phyloP scores from a whole-genome alignment of 2,888 invertebrate genomes.

The Agrochola litura region DNA sequence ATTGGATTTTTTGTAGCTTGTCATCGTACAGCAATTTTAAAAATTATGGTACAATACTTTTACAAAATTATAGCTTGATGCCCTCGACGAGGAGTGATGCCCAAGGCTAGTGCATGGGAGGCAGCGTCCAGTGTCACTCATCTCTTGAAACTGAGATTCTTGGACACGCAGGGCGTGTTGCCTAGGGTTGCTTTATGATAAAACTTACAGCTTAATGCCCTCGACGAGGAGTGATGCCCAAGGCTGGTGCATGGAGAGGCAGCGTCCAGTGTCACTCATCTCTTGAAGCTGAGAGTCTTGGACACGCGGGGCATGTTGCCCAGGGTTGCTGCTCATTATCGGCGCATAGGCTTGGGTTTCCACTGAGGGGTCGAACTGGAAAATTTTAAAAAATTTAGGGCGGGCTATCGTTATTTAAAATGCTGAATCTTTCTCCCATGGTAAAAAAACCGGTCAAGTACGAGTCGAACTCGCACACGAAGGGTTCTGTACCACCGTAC shows the following conservation, averaged over 20 bases:
- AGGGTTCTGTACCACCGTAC: no score
- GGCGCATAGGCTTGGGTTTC: constrained; percentile 64
- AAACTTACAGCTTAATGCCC: constrained; percentile 96
- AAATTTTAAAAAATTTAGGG: background rate
- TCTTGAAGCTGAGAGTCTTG: constrained; percentile 95
- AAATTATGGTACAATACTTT: background rate
- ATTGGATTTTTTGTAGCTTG: no score
- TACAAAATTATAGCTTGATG: constrained; percentile 92
- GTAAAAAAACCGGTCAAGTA: background rate
- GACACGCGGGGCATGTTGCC: constrained; percentile 83
- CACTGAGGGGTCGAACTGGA: constrained; percentile 77
- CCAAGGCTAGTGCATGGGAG: constrained; percentile 99
- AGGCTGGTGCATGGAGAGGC: constrained; percentile 98
- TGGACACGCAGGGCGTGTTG: constrained; percentile 90
- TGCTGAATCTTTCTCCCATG: background rate
- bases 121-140: constrained; percentile 96
- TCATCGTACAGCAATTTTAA: no score
- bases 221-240: constrained; percentile 97
- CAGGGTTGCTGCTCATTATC: constrained; percentile 53
- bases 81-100: constrained; percentile 97
- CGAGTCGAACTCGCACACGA: no score
- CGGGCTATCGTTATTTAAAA: background rate
- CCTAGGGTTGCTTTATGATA: constrained; percentile 23
- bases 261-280: constrained; percentile 96
- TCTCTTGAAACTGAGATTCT: constrained; percentile 94